phyloP scores from a whole-genome alignment of 2,113 vertebrate species.

The Oplegnathus fasciatus region DNA sequence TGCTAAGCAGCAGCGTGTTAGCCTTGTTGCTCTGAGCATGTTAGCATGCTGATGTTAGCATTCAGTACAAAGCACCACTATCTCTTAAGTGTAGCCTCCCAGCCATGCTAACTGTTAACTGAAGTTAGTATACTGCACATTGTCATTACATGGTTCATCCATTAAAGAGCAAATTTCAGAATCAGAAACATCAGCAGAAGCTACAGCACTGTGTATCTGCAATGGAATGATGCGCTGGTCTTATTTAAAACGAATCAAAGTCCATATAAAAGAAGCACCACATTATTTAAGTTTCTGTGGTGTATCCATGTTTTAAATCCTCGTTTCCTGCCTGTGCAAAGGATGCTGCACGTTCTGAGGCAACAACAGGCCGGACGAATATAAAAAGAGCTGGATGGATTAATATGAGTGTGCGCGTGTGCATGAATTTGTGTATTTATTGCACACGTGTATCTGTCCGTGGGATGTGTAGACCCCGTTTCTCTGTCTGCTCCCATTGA shows the following conservation, averaged over 20 bases:
- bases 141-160: not conserved
- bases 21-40: not conserved
- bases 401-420: constrained; percentile 11
- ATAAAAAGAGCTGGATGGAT: not conserved
- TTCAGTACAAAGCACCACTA: not conserved
- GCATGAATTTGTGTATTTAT: constrained; percentile 12
- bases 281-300: not conserved
- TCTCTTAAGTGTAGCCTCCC: not conserved
- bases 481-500: constrained; percentile 19
- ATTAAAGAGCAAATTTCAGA: not conserved
- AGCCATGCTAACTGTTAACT: not conserved
- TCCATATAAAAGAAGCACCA: not conserved
- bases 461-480: constrained; percentile 16
- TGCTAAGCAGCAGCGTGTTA: not conserved
- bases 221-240: not conserved
- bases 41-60: too few relatives aligned
- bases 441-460: not conserved
- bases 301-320: not conserved
- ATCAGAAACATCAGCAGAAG: not conserved
- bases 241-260: not conserved
- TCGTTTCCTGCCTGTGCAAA: not conserved
- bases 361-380: not conserved
- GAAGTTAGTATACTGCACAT: not conserved
- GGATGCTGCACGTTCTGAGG: not conserved
- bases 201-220: not conserved